These are phyloP conservation scores for Phasianus colchicus DNA, from an alignment of 2,113 vertebrate species.

Conservation along the genomic window DNA sequence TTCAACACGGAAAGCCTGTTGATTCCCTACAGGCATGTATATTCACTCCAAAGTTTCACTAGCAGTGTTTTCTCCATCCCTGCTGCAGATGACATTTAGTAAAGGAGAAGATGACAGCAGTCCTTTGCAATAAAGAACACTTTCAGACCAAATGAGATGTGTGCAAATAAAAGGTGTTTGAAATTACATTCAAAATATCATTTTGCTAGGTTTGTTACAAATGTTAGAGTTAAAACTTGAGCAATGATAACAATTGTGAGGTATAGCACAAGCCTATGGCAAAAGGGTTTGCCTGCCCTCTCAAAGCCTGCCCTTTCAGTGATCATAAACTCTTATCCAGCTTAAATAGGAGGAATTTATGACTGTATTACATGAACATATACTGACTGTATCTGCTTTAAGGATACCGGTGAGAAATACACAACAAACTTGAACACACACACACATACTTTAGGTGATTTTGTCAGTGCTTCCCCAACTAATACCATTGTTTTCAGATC, in stretches of 20 bases:
- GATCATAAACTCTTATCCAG: background rate
- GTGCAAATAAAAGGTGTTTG: background rate
- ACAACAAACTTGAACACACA: background rate
- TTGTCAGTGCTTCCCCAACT: background rate
- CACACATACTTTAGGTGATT: background rate
- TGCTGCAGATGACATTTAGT: rapidly evolving
- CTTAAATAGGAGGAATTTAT: background rate
- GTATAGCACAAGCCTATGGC: background rate
- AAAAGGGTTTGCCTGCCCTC: background rate
- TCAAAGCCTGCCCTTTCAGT: background rate
- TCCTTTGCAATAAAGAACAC: background rate
- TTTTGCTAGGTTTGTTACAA: background rate
- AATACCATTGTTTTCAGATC: background rate
- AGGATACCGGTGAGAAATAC: background rate
- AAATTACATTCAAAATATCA: background rate
- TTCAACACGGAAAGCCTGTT: background rate
- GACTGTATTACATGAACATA: background rate
- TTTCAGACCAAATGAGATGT: rapidly evolving
- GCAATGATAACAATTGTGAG: background rate
- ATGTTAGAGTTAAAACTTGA: background rate
- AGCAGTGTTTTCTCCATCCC: background rate
- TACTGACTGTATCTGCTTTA: background rate
- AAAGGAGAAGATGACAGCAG: background rate
- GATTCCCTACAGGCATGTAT: background rate
- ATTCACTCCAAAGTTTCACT: background rate